These are phyloP conservation scores for Seriola dumerili DNA, from an alignment of 2,113 vertebrate genomes.

Conservation along the genomic window DNA sequence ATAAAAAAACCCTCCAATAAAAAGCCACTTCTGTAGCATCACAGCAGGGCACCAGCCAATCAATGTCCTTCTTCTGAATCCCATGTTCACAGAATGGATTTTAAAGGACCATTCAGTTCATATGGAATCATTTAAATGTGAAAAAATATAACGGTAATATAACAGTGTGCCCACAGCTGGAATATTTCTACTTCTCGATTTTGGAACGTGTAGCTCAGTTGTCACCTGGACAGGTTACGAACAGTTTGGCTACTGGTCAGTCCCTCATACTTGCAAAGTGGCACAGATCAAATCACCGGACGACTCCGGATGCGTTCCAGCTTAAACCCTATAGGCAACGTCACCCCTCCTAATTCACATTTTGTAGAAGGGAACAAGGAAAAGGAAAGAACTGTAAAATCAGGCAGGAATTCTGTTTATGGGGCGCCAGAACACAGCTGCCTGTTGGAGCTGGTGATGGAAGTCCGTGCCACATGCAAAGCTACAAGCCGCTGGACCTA, in stretches of 20 bases:
- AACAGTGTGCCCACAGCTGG: conserved; percentile 20
- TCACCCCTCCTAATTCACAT: conserved; percentile 42
- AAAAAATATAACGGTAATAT: neutral
- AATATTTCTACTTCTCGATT: neutral
- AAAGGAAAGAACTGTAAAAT: conserved; percentile 77
- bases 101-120: conserved; percentile 28
- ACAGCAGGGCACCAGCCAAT: conserved; percentile 65
- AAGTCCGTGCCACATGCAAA: conserved; percentile 63
- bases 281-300: conserved; percentile 23
- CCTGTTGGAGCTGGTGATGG: conserved; percentile 58
- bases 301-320: conserved; percentile 37
- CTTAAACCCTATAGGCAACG: conserved; percentile 21
- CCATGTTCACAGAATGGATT: conserved; percentile 5
- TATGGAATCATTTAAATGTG: conserved; percentile 10
- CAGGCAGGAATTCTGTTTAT: conserved; percentile 79
- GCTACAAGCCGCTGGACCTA: conserved; percentile 44
- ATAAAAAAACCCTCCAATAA: conserved; percentile 64
- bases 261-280: conserved; percentile 17
- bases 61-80: conserved; percentile 34
- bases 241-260: conserved; percentile 9
- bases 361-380: conserved; percentile 52
- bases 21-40: conserved; percentile 60
- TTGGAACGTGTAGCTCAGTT: neutral
- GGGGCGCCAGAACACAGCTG: conserved; percentile 72
- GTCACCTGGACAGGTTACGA: conserved; percentile 25